Evolutionary conservation across 2,113 vertebrate genomes (phyloP), one percentile per base, ranked within the genome.

Genomic region (Coptodon rendalli): DNA sequence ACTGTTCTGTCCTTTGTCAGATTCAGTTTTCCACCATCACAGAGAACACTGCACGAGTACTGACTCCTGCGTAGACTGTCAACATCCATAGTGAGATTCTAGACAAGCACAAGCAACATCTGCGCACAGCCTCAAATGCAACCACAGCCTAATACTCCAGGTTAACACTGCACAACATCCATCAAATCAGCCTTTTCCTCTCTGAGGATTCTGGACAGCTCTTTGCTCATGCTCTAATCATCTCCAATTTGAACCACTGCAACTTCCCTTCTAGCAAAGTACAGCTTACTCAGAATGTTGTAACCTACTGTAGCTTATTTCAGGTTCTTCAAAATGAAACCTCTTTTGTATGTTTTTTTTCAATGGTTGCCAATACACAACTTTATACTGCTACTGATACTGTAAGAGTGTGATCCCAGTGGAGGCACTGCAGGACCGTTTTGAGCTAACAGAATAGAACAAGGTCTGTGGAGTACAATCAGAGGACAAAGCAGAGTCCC

Each of bases 381-480:
- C 68, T 71, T 78, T 12, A 17, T 27, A 36, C 87, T 89, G 57
- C 90, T 84, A 56, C 59, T 14, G 50, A 38, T 29, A 50, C 48
- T 43, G 59, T 34, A 43, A 50, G 68, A 73, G 17, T 54, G 63
- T 36, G 24, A 85, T 90, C 89, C 84, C 71, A 17, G 54, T 14
- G 7, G 54, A 82, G 71, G 63, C 83, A 82, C 83, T 53, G 5
- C 19, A 53, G 54, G 86, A 76, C 40, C 68, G 12, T 88, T 93
- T 86, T 80, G 54, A 86, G 52, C 86, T 71, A 85, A 90, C 52
- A 84, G 86, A 86, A 79, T 71, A 56, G 53, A 89, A 87, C 80
- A 68, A 43, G 36, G 61, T 79, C n/a, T 22, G 48, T 34, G 22
- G 59, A 81, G 86, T 79, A 80, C 48, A 87, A 31, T 43, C 24